Percentiles rank a stretch among this genome's conserved stretches.
These are phyloP conservation scores for Drosophila meridiana DNA, from an alignment of 2,888 invertebrate genomes.

Conservation along the genomic window DNA sequence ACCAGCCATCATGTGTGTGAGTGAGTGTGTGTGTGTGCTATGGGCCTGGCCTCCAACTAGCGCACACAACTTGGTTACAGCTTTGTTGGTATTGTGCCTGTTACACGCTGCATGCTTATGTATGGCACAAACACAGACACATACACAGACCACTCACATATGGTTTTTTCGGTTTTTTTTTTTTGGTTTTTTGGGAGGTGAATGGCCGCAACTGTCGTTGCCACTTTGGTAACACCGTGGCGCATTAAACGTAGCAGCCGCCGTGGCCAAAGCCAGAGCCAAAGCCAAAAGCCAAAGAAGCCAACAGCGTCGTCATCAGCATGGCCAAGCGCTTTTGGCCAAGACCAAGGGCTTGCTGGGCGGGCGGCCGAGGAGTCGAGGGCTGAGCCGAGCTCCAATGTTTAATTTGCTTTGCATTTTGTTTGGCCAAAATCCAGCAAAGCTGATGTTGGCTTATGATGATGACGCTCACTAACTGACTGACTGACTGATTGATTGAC, in stretches of 20 bases:
- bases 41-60: constrained; percentile 58
- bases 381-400: constrained; percentile 37
- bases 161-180: constrained; percentile 53
- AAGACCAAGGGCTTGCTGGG: constrained; percentile 11
- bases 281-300: constrained; percentile 56
- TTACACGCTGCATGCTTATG: constrained; percentile 65
- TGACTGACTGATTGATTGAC: constrained; percentile 28
- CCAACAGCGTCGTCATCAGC: constrained; percentile 67
- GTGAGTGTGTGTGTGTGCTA: constrained; percentile 47
- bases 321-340: constrained; percentile 59
- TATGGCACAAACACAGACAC: constrained; percentile 30
- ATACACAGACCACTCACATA: constrained; percentile 40
- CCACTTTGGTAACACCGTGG: constrained; percentile 78
- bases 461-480: constrained; percentile 45
- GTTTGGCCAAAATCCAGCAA: constrained; percentile 66
- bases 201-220: constrained; percentile 82
- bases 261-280: constrained; percentile 50
- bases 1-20: constrained; percentile 36
- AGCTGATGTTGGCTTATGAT: constrained; percentile 45
- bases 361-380: constrained; percentile 17
- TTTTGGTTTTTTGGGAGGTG: constrained; percentile 69
- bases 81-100: constrained; percentile 49
- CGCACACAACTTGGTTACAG: constrained; percentile 67
- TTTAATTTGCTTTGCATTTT: constrained; percentile 77
- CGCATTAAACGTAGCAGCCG: constrained; percentile 76